Percentiles rank a stretch among this genome's conserved stretches.
These are phyloP conservation scores for Euleptes europaea DNA, from an alignment of 2,113 vertebrate species.

Conservation along the genomic window DNA sequence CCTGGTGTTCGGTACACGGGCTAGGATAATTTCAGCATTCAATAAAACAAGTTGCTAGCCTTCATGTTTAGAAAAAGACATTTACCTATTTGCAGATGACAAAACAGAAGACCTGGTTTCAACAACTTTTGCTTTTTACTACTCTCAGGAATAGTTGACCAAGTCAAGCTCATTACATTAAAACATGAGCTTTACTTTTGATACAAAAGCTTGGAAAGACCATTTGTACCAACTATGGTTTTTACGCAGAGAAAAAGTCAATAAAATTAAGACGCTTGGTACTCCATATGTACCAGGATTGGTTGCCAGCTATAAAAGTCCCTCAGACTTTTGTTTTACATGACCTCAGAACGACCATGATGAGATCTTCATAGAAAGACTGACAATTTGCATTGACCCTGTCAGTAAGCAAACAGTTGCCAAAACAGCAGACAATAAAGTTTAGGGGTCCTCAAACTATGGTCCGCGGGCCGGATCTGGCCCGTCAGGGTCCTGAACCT, in stretches of 20 bases:
- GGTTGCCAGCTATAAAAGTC: conserved; percentile 24
- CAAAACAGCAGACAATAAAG: background rate
- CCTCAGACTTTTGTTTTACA: conserved; percentile 9
- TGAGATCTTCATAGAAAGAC: conserved; percentile 23
- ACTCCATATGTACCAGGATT: conserved; percentile 42
- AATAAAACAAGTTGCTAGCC: background rate
- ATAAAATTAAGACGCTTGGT: conserved; percentile 45
- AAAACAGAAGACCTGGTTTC: background rate
- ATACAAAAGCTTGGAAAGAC: conserved; percentile 28
- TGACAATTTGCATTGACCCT: conserved; percentile 14
- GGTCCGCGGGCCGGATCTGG: no score
- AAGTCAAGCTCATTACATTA: no score
- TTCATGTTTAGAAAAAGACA: background rate
- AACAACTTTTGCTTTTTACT: no score
- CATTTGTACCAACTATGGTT: conserved; percentile 67
- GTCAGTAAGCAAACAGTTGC: background rate
- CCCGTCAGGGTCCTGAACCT: no score
- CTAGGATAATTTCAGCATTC: background rate
- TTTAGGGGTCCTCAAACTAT: no score
- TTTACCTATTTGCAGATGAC: background rate
- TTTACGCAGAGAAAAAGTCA: conserved; percentile 55
- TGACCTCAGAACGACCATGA: conserved; percentile 4
- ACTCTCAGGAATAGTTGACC: no score
- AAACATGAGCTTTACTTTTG: conserved; percentile 12
- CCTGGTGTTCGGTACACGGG: background rate